A percentile compares a stretch with the other conserved stretches of the same genome.
Evolutionary conservation across 2,888 invertebrate genomes (phyloP).

Genomic region (Mesorhabditis sp.): DNA sequence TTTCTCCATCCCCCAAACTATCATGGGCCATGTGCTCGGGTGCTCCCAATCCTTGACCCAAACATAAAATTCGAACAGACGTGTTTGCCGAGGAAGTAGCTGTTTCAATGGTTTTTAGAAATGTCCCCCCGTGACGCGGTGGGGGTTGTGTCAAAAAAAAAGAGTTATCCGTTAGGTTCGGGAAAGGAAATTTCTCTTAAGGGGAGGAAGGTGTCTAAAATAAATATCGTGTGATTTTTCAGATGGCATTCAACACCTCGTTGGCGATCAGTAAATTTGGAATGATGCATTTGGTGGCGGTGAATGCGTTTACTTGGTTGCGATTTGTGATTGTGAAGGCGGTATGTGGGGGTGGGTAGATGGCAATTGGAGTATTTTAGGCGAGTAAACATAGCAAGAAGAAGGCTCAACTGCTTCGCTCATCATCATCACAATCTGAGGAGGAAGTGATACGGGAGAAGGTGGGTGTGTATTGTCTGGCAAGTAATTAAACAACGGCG

Average conservation of each 20-base stretch:
- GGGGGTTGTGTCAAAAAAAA: neutral
- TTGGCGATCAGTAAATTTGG: slow-evolving; percentile 48
- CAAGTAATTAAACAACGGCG: too few relatives aligned
- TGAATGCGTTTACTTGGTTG: slow-evolving; percentile 57
- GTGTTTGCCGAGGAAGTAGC: neutral
- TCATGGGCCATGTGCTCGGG: neutral
- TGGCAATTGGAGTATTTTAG: neutral
- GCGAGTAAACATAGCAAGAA: neutral
- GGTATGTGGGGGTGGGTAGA: slow-evolving; percentile 13
- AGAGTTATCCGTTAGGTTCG: too few relatives aligned
- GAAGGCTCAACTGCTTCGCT: too few relatives aligned
- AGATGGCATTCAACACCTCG: slow-evolving; percentile 47
- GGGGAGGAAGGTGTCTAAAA: too few relatives aligned
- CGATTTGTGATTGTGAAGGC: slow-evolving; percentile 55
- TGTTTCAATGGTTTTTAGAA: slow-evolving; percentile 8
- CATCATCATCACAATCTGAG: slow-evolving; percentile 3
- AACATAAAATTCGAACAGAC: neutral
- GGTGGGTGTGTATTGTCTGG: too few relatives aligned
- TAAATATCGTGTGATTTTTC: slow-evolving; percentile 9
- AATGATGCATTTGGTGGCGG: slow-evolving; percentile 54
- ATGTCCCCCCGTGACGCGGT: neutral
- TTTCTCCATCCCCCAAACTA: neutral
- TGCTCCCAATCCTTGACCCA: neutral
- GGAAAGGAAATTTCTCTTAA: too few relatives aligned
- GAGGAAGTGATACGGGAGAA: neutral